Conservation (phyloP, 2,888 invertebrate species). For the Rhimphoctona megacephalus region DNA sequence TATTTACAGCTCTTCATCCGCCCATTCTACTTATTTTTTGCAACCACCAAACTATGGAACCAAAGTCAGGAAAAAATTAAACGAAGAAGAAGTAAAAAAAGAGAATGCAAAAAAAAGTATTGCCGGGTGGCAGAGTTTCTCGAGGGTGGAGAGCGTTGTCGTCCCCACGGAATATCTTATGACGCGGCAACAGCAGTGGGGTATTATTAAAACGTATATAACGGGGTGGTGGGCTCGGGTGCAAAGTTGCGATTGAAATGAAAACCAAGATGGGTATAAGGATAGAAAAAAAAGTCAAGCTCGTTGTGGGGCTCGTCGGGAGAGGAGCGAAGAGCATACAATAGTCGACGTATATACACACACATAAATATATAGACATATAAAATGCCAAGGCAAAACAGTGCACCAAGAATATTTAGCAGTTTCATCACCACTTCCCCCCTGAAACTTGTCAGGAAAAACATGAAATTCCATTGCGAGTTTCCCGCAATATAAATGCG, state of each 20-base stretch:
- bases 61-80: conserved; percentile 12
- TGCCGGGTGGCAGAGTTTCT: conserved; percentile 4
- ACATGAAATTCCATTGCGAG: conserved; percentile 61
- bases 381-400: conserved; percentile 8
- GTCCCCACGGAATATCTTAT: conserved; percentile 56
- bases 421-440: conserved; percentile 38
- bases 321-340: conserved; percentile 30
- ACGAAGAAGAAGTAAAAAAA: not conserved
- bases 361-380: conserved; percentile 6
- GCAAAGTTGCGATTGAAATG: conserved; percentile 64
- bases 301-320: conserved; percentile 46
- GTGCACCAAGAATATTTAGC: conserved; percentile 56
- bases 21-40: not conserved
- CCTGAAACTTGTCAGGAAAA: conserved; percentile 24
- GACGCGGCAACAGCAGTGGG: conserved; percentile 41
- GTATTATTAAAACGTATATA: conserved; percentile 63
- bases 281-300: conserved; percentile 30
- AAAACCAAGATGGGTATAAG: conserved; percentile 53
- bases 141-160: conserved; percentile 4
- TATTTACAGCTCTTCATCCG: conserved; percentile 34
- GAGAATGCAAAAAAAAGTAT: conserved; percentile 9
- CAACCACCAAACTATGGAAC: conserved; percentile 34
- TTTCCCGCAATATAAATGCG: conserved; percentile 55
- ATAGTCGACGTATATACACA: conserved; percentile 13
- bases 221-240: conserved; percentile 11